Conservation (phyloP, 2,113 vertebrate genomes). For the Zapornia atra region DNA sequence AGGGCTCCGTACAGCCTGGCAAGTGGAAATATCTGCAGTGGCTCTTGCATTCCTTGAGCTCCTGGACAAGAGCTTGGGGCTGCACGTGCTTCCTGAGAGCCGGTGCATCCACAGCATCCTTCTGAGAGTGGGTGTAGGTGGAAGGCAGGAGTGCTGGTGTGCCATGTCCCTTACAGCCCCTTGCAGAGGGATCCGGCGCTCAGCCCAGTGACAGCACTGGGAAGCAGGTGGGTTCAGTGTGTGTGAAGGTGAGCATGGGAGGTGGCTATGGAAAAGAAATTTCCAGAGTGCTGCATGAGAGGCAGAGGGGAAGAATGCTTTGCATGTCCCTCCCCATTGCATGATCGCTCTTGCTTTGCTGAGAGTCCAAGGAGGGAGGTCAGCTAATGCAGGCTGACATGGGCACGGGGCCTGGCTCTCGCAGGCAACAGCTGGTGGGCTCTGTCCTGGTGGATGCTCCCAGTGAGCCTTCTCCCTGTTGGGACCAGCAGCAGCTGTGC, state of each 20-base stretch:
- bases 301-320: background rate
- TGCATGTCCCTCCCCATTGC: background rate
- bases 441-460: background rate
- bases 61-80: background rate
- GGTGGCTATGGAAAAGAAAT: background rate
- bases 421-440: background rate
- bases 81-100: background rate
- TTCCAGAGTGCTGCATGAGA: background rate
- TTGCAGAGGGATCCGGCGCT: background rate
- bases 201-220: background rate
- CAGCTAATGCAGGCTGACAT: background rate
- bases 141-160: background rate
- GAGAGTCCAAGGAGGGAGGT: background rate
- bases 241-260: background rate
- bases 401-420: background rate
- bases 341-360: rapidly evolving
- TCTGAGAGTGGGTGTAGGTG: background rate
- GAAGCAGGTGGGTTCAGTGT: background rate
- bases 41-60: background rate
- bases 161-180: background rate
- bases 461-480: background rate
- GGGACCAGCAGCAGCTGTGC: background rate
- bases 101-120: background rate
- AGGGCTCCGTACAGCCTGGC: background rate
- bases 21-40: background rate